phyloP scores from a whole-genome alignment of 2,113 vertebrate species.

The Orcinus orca region DNA sequence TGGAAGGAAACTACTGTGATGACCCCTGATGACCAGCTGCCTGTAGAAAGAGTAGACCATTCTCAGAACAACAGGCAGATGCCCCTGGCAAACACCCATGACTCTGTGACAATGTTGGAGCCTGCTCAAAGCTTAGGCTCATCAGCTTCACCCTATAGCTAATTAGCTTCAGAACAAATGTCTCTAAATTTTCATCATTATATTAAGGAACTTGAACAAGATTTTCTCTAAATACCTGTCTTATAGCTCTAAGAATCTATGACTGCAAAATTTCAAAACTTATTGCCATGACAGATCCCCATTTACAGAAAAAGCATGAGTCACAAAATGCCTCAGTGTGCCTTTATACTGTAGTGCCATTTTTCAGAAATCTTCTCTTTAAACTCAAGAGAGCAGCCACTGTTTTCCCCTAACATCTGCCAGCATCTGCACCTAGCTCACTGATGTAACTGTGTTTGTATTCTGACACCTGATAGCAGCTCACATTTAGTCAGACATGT shows the following conservation, averaged over 20 bases:
- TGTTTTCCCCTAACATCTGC: neutral
- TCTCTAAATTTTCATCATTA: neutral
- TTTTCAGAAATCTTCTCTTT: slow-evolving; percentile 25
- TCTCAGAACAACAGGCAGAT: neutral
- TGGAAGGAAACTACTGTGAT: neutral
- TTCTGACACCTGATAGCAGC: neutral
- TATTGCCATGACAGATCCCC: neutral
- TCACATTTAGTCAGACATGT: neutral
- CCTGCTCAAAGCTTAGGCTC: too few relatives aligned
- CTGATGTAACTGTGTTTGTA: neutral
- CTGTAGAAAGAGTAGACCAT: neutral
- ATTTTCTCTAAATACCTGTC: neutral
- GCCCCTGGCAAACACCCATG: fast-evolving
- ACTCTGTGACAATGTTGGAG: fast-evolving
- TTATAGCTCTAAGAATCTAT: neutral
- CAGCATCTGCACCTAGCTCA: neutral
- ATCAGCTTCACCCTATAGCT: neutral
- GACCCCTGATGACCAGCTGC: neutral
- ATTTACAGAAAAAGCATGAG: neutral
- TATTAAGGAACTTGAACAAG: neutral
- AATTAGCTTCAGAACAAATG: neutral
- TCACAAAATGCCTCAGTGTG: neutral
- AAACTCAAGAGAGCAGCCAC: neutral
- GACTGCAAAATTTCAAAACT: neutral
- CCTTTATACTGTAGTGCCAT: neutral